A percentile compares a stretch with the other conserved stretches of the same genome.
Conservation (phyloP, 2,888 invertebrate genomes). For the Epicampocera succincta region DNA sequence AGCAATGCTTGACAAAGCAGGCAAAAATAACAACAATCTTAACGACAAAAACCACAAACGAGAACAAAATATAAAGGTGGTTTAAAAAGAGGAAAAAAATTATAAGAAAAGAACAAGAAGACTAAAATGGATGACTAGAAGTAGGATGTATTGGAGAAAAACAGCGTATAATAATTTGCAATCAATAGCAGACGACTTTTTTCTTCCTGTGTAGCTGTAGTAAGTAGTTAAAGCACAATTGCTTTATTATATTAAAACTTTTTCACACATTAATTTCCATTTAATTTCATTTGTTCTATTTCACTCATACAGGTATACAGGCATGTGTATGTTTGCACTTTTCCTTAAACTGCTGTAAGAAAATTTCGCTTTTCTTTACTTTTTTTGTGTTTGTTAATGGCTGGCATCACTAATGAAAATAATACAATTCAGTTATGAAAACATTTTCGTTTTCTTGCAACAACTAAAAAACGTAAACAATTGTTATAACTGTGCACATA, state of each 20-base stretch:
- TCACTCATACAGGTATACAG: too few relatives aligned
- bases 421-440: conserved; percentile 54
- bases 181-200: conserved; percentile 14
- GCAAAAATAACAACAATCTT: conserved; percentile 30
- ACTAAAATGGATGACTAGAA: conserved; percentile 61
- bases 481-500: too few relatives aligned
- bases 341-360: conserved; percentile 46
- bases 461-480: conserved; percentile 44
- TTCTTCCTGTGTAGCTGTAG: background rate
- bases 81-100: conserved; percentile 20
- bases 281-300: conserved; percentile 20
- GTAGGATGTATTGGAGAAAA: conserved; percentile 29
- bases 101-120: conserved; percentile 44
- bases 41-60: conserved; percentile 18
- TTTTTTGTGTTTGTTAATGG: conserved; percentile 41
- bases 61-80: conserved; percentile 23
- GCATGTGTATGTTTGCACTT: conserved; percentile 38
- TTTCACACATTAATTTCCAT: conserved; percentile 47
- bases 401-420: conserved; percentile 8
- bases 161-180: conserved; percentile 2
- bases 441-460: conserved; percentile 50
- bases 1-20: conserved; percentile 43
- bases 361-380: conserved; percentile 49
- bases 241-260: conserved; percentile 16
- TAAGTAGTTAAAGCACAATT: background rate